Conservation (phyloP, 2,113 vertebrate species). For the Tichodroma muraria region DNA sequence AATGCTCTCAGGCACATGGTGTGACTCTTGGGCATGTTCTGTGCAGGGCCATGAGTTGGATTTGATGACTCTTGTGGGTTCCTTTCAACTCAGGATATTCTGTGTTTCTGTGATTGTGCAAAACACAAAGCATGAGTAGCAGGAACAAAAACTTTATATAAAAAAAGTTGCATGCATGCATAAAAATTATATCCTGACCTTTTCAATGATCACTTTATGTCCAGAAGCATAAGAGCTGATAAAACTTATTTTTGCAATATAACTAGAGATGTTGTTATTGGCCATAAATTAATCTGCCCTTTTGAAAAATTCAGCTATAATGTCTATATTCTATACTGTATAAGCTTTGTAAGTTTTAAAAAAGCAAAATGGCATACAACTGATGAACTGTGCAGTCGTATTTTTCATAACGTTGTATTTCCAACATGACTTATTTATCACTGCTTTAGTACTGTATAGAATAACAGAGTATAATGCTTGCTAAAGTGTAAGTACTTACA, state of each 20-base stretch:
- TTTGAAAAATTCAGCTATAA: background rate
- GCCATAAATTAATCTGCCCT: slow-evolving; percentile 38
- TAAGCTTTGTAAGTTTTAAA: slow-evolving; percentile 2
- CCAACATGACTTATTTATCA: slow-evolving; percentile 36
- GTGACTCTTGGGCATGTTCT: background rate
- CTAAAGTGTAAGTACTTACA: background rate
- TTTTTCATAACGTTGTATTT: slow-evolving; percentile 19
- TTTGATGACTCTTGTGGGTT: background rate
- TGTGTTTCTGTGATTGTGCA: background rate
- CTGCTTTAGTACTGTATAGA: background rate
- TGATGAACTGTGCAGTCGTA: slow-evolving; percentile 9
- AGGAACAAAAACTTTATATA: background rate
- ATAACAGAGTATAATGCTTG: background rate
- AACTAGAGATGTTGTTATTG: slow-evolving; percentile 10
- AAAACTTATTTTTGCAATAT: slow-evolving; percentile 12
- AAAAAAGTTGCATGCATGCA: background rate
- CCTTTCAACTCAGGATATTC: background rate
- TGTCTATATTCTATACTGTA: background rate
- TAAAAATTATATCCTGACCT: slow-evolving; percentile 44
- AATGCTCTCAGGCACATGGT: fast-evolving
- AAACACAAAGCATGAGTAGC: background rate
- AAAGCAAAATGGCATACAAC: slow-evolving; percentile 9
- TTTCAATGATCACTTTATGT: slow-evolving; percentile 28
- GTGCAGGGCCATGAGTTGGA: fast-evolving
- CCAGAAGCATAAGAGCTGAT: slow-evolving; percentile 20